phyloP scores from a whole-genome alignment of 2,113 vertebrate genomes.

The Nycticebus coucang region DNA sequence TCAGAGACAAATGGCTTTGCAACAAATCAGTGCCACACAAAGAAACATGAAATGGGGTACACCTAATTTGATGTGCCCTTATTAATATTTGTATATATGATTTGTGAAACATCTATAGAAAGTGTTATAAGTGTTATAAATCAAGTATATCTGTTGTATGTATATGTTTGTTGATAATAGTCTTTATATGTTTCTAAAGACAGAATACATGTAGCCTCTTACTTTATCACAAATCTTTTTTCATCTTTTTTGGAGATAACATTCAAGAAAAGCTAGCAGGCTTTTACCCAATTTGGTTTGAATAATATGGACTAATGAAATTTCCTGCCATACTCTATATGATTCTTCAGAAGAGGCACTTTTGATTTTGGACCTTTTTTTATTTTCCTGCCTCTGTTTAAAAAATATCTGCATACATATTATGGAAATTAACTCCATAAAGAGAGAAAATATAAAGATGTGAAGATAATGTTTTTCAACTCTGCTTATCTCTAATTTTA shows the following conservation, averaged over 20 bases:
- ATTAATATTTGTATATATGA: neutral
- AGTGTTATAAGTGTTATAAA: neutral
- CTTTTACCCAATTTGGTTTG: conserved; percentile 18
- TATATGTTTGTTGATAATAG: neutral
- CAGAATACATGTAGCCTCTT: neutral
- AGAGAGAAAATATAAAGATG: neutral
- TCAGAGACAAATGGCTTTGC: neutral
- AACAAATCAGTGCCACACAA: neutral
- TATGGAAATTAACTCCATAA: conserved; percentile 20
- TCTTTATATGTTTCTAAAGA: neutral
- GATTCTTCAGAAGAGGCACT: neutral
- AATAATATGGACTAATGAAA: neutral
- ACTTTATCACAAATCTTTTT: neutral
- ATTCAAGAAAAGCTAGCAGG: neutral
- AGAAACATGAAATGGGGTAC: neutral
- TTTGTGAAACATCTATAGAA: neutral
- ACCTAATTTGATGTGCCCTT: neutral
- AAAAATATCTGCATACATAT: neutral
- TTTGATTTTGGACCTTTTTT: neutral
- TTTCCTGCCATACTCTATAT: neutral
- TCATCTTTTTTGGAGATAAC: neutral
- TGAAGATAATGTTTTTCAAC: neutral
- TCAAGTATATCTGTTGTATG: neutral
- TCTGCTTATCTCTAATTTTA: neutral
- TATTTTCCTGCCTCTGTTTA: conserved; percentile 28